Evolutionary conservation across 2,888 invertebrate genomes (phyloP), one percentile per base, ranked within the genome.

Genomic region (Opisthograptis luteolata): DNA sequence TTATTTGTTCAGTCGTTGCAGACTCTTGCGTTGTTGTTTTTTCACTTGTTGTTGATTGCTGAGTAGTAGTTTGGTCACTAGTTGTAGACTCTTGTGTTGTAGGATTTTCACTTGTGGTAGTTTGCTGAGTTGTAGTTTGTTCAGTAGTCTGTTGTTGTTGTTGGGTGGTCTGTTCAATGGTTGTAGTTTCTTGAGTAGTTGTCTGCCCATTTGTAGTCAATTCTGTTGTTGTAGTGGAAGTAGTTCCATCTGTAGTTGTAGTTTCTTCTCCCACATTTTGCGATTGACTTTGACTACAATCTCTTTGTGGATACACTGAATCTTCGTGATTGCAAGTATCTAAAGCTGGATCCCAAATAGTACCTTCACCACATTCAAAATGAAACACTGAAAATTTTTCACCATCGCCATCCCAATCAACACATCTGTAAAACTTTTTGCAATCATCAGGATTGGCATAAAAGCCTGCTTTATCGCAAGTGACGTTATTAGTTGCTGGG

Each of bases 311-410:
- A 67, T 93, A 92, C 9, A 94, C 93, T 4, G 93, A 93, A 49
- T 92, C 92, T 58, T 93, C 92, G 66, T 94, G 87, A 75, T 95
- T 95, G 72, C 95, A 95, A 1, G 93, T 93, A 56, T 91, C 92
- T 37, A 94, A 73, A 35, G 91, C 89, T 15, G 93, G 93, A 79
- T 95, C 95, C 91, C 94, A 95, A 58, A 95, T 94, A 0, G 95
- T 95, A 19, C 94, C 94, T 52, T 92, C 92, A 8, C 92, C 92
- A 67, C 95, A 95, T 31, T 92, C 91, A 70, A 94, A 95, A 67
- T 93, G 89, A 70, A 92, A 94, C 4, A 93, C 88, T 40, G 93
- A 93, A 70, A 92, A 94, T 53, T 77, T 69, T 69, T 91, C 69
- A 0, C 91, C 92, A 55, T 91, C 82, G 5, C 89, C 90, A 64